Base-by-base conservation (phyloP, 2,113 vertebrate species). In the Dissostichus mawsoni region DNA sequence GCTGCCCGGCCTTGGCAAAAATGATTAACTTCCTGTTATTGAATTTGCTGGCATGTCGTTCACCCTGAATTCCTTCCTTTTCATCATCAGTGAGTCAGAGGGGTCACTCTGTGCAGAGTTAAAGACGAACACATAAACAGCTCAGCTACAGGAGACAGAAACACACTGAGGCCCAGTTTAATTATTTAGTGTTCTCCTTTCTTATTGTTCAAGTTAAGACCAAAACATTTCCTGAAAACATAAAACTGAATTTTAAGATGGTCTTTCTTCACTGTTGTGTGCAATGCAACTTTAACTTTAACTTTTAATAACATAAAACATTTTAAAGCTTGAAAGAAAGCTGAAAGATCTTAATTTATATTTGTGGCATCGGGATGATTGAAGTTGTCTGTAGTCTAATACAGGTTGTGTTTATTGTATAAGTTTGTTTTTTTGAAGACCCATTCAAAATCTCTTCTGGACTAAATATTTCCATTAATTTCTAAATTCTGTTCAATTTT, bases 1-100 rank as follows among this genome's bases (percentile, higher is more conserved):
- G 23, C 23, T 23, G 50, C 3, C 47, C 36, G 8, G 4, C 11
- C 23, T 3, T 14, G n/a, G 12, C n/a, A 5, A 74, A 29, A 25
- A 3, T 58, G 61, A 76, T 18, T 77, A 68, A 76, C 50, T 74
- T 74, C 79, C 78, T 81, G 70, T 81, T 55, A 55, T 68, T 74
- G 70, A 81, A 47, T 68, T 25, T 1, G 11, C 61, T 12, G 23
- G 36, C 51, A 6, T 9, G 5, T 3, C 9, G 25, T 69, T 8
- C 20, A 50, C 16, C 5, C 58, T 45, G 11, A 16, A 10, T 55
- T 14, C 2, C 2, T 25, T 56, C 23, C 1, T 47, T 52, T 53
- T 2, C 4, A 14, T 29, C 8, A 14, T 20, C 62, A n/a, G 9
- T 17, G 63, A 5, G 69, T 55, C 16, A 11, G 2, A 14, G 1